These are phyloP conservation scores for Anguilla obscura DNA, from an alignment of 2,797 vertebrate species.

Conservation along the genomic window DNA sequence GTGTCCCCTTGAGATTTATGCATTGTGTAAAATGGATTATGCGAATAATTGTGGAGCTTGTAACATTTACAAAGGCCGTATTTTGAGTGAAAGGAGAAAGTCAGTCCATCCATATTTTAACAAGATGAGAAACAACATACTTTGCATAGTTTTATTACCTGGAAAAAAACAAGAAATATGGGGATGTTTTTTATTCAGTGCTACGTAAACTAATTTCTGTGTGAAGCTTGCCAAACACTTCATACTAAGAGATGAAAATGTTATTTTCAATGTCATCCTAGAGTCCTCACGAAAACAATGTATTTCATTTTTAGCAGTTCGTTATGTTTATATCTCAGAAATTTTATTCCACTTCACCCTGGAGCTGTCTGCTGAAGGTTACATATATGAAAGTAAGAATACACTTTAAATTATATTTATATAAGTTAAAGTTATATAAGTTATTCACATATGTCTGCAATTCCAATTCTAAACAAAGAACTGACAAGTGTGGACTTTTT, in stretches of 20 bases:
- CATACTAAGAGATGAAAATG: background rate
- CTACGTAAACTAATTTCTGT: background rate
- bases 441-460: background rate
- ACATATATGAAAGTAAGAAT: background rate
- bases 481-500: background rate
- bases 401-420: constrained; percentile 26
- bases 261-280: background rate
- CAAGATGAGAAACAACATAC: constrained; percentile 5
- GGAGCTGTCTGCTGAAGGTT: constrained; percentile 5
- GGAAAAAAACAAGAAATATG: background rate
- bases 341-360: background rate
- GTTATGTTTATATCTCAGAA: background rate
- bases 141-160: background rate
- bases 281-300: background rate
- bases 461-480: background rate
- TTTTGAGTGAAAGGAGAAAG: constrained; percentile 11
- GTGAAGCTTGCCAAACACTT: background rate
- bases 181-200: background rate
- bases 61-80: constrained; percentile 10
- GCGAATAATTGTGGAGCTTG: background rate
- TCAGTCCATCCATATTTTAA: background rate
- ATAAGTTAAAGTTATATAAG: background rate
- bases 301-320: background rate
- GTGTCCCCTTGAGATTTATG: constrained; percentile 14
- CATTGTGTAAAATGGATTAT: background rate